Percentiles rank a stretch among this genome's conserved stretches.
Conservation (phyloP, 2,113 vertebrate species). For the Regulus satrapa region DNA sequence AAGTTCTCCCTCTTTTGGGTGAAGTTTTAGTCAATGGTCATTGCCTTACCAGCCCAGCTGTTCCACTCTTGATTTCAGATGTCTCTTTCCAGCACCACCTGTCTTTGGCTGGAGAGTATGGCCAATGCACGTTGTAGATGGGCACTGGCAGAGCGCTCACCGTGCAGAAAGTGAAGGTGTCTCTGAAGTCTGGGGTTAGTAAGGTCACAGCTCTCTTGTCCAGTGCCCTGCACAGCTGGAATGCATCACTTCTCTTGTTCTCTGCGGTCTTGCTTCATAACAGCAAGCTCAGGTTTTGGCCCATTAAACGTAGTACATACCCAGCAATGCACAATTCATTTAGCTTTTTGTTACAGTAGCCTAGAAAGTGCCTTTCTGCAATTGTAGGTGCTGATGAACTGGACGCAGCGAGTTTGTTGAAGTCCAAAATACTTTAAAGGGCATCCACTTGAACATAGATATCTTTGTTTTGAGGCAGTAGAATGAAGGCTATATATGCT, state of each 20-base stretch:
- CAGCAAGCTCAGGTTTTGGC: not conserved
- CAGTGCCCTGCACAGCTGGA: not conserved
- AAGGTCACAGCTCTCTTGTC: not conserved
- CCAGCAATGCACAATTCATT: not conserved
- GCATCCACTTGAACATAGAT: not conserved
- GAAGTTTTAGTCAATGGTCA: not conserved
- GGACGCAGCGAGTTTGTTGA: not conserved
- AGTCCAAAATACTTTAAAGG: not conserved
- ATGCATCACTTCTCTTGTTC: not conserved
- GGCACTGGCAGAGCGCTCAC: not conserved
- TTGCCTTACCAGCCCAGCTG: not conserved
- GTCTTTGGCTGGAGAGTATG: not conserved
- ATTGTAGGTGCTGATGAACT: not conserved
- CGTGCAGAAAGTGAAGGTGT: not conserved
- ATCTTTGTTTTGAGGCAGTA: not conserved
- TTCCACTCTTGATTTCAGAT: not conserved
- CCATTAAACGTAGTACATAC: not conserved
- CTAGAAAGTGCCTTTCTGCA: not conserved
- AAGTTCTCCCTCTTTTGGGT: not conserved
- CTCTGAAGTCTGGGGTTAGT: not conserved
- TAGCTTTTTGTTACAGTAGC: not conserved
- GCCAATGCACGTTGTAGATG: rapidly evolving
- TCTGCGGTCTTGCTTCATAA: not conserved
- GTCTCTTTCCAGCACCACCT: not conserved
- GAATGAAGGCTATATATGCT: not conserved